A percentile compares a stretch with the other conserved stretches of the same genome.
Evolutionary conservation across 2,888 invertebrate species (phyloP).

Genomic region (Pseudeuparius sepicola): DNA sequence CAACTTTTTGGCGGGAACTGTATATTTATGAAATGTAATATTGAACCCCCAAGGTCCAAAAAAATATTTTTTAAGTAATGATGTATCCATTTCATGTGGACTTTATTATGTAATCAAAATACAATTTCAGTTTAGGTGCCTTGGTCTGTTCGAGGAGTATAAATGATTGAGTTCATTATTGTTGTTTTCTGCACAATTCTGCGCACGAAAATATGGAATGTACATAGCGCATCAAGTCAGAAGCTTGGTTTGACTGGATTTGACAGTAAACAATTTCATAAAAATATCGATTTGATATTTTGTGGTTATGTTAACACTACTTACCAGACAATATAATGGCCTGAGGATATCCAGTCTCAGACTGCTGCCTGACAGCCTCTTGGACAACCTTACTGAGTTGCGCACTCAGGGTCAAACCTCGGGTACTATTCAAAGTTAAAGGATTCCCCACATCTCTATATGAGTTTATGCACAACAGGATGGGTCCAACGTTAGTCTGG

Average conservation of each 20-base stretch:
- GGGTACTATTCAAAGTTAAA: constrained; percentile 66
- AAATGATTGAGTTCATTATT: too few relatives aligned
- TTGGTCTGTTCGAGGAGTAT: too few relatives aligned
- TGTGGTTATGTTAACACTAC: constrained; percentile 12
- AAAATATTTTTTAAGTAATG: neutral
- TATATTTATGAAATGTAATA: too few relatives aligned
- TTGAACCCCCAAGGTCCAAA: too few relatives aligned
- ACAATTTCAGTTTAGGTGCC: too few relatives aligned
- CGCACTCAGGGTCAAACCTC: constrained; percentile 62
- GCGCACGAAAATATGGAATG: too few relatives aligned
- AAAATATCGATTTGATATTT: constrained; percentile 8
- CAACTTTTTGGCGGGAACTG: too few relatives aligned
- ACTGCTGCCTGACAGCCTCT: constrained; percentile 87
- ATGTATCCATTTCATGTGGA: neutral
- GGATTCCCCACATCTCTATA: constrained; percentile 82
- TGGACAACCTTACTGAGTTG: constrained; percentile 82
- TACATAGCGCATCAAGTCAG: neutral
- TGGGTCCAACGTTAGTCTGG: constrained; percentile 89
- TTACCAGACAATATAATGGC: constrained; percentile 84
- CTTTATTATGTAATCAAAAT: too few relatives aligned
- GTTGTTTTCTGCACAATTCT: too few relatives aligned
- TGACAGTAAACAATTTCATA: too few relatives aligned
- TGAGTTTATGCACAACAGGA: constrained; percentile 81
- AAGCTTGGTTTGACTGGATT: constrained; percentile 4
- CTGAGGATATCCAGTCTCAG: constrained; percentile 91